phyloP scores from a whole-genome alignment of 2,797 vertebrate genomes.

The Cyclura pinguis region DNA sequence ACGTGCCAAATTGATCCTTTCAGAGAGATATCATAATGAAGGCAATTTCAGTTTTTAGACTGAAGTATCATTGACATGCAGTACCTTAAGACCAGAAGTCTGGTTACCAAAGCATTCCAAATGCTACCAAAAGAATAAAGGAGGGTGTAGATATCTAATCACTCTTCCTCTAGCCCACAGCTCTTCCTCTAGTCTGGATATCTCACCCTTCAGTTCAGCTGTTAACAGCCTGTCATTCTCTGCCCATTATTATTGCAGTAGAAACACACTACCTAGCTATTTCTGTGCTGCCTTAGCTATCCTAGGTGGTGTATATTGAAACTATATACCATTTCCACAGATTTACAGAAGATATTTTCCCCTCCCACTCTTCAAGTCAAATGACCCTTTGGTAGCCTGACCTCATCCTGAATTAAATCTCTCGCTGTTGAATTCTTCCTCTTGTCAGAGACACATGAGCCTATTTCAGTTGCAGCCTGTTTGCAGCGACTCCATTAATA shows the following conservation, averaged over 20 bases:
- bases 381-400: background rate
- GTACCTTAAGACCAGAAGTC: background rate
- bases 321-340: background rate
- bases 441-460: background rate
- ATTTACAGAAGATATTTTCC: background rate
- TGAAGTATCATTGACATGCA: background rate
- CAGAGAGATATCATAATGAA: background rate
- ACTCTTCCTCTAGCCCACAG: background rate
- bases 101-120: background rate
- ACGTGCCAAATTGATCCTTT: background rate
- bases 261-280: background rate
- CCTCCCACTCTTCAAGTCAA: background rate
- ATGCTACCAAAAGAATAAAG: background rate
- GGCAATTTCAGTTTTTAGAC: background rate
- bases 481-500: background rate
- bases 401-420: background rate
- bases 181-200: no score
- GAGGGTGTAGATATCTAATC: background rate
- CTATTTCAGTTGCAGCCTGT: background rate
- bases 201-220: background rate
- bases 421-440: background rate
- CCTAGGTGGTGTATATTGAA: background rate
- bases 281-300: background rate
- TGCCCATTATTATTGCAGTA: background rate
- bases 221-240: background rate